These are phyloP conservation scores for Conus ventricosus DNA, from an alignment of 1,140 invertebrate species.

Conservation along the genomic window DNA sequence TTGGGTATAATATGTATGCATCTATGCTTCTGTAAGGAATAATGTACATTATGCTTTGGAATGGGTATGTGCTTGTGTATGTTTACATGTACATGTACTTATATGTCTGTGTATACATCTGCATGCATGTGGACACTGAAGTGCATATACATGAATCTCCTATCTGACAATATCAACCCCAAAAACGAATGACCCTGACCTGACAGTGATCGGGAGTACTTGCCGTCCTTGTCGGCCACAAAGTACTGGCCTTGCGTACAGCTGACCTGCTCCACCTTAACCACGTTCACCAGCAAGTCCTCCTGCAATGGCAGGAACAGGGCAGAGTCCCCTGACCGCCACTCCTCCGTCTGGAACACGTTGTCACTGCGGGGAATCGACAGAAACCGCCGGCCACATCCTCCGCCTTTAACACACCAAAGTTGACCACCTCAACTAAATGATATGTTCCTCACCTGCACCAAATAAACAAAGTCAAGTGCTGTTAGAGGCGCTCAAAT, in stretches of 20 bases:
- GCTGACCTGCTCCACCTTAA: slow-evolving; percentile 71
- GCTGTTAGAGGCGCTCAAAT: background rate
- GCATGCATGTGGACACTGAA: background rate
- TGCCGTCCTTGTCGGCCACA: slow-evolving; percentile 68
- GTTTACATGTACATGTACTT: slow-evolving; percentile 3
- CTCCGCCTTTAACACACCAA: background rate
- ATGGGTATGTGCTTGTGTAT: too few relatives aligned
- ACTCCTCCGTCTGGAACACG: slow-evolving; percentile 70
- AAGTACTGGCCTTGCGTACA: slow-evolving; percentile 69
- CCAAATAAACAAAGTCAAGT: background rate
- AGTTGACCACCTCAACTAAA: background rate
- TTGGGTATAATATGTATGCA: too few relatives aligned
- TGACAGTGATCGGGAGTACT: slow-evolving; percentile 67
- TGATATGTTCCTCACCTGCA: background rate
- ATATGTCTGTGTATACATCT: background rate
- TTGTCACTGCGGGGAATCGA: slow-evolving; percentile 54
- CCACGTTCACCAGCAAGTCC: slow-evolving; percentile 69
- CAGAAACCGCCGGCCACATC: slow-evolving; percentile 36
- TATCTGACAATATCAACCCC: too few relatives aligned
- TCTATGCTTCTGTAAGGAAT: too few relatives aligned
- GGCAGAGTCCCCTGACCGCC: slow-evolving; percentile 68
- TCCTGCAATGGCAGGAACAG: slow-evolving; percentile 67
- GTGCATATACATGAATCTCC: too few relatives aligned
- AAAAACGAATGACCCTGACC: slow-evolving; percentile 46
- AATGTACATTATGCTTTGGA: too few relatives aligned